These are phyloP conservation scores for Hemicentrotus pulcherrimus DNA, from an alignment of 35 echinoderm and acorn worm genomes.

Conservation along the genomic window DNA sequence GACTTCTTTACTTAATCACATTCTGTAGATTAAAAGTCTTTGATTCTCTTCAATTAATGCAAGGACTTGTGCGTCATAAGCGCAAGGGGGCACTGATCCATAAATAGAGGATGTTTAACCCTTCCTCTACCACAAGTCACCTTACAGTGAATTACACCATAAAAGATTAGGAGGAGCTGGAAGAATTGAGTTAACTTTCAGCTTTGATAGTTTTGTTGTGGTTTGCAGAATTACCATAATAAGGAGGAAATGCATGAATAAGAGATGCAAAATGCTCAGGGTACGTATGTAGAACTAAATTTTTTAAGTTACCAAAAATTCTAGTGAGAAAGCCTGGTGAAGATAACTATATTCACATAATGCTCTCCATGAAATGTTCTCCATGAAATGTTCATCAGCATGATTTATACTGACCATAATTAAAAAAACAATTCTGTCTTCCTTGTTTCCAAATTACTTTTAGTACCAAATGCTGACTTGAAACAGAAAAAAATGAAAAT, in stretches of 20 bases:
- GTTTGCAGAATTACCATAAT: neutral
- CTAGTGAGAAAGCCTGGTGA: neutral
- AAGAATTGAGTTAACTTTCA: neutral
- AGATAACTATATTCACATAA: no score
- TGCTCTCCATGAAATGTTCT: no score
- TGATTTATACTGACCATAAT: no score
- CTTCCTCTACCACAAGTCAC: neutral
- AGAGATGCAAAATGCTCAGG: neutral
- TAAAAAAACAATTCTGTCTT: neutral
- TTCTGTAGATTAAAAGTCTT: conserved; percentile 32
- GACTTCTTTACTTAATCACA: conserved; percentile 42
- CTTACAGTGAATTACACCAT: neutral
- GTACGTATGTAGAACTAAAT: neutral
- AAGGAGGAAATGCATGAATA: neutral
- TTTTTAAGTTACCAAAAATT: neutral
- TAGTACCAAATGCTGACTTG: no score
- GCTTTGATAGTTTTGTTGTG: conserved; percentile 1
- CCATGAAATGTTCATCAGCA: no score
- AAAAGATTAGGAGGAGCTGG: neutral
- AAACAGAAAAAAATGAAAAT: no score
- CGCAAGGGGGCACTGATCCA: neutral
- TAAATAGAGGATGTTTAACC: neutral
- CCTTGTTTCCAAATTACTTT: neutral
- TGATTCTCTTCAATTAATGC: conserved; percentile 34
- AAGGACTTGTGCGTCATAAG: neutral